Evolutionary conservation across 2,797 vertebrate genomes (phyloP).

Genomic region (Capromys pilorides): DNA sequence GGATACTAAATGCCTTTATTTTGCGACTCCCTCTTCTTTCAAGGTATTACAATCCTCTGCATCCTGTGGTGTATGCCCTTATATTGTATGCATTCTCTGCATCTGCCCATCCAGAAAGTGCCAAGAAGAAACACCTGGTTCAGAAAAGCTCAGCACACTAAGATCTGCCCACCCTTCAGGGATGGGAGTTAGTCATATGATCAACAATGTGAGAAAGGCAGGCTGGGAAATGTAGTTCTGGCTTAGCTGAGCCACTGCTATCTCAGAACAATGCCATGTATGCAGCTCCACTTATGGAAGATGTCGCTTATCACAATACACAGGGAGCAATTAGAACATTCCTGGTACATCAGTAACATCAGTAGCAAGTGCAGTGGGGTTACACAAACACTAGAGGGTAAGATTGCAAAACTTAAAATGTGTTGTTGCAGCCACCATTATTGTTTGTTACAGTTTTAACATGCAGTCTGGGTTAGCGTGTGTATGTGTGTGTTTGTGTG

Average conservation of each 20-base stretch:
- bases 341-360: too few species aligned
- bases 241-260: neutral
- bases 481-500: too few species aligned
- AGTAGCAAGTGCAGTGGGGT: neutral
- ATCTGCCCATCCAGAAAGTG: too few species aligned
- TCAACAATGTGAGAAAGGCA: neutral
- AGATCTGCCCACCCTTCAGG: neutral
- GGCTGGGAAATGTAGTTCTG: neutral
- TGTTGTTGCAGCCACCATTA: accelerated
- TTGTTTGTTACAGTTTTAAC: neutral
- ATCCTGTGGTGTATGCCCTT: neutral
- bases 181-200: neutral
- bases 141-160: neutral
- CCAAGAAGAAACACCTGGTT: neutral
- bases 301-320: accelerated
- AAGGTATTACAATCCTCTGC: neutral
- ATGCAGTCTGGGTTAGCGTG: accelerated
- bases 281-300: too few species aligned
- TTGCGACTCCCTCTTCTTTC: neutral
- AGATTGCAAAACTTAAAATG: too few species aligned
- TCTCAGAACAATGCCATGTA: neutral
- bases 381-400: neutral
- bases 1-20: neutral
- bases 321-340: neutral
- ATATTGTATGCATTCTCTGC: too few species aligned